Conservation (phyloP, 2,888 invertebrate species). For the Exephanes ischioxanthus region DNA sequence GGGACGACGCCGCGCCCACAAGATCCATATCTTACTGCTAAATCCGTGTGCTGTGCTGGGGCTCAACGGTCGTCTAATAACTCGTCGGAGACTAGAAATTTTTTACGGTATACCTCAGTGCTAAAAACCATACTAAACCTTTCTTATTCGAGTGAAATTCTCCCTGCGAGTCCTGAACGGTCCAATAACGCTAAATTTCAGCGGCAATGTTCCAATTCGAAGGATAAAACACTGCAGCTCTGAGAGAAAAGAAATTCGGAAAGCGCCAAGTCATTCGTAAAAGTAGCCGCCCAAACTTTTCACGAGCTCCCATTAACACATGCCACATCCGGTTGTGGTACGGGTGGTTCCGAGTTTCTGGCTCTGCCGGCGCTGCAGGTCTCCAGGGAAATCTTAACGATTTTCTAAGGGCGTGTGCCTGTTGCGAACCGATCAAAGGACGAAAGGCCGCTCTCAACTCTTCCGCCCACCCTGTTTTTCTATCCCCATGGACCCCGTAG, state of each 20-base stretch:
- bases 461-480: slow-evolving; percentile 69
- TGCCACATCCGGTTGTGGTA: slow-evolving; percentile 72
- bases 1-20: slow-evolving; percentile 57
- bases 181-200: background rate
- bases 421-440: slow-evolving; percentile 68
- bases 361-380: slow-evolving; percentile 34
- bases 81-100: slow-evolving; percentile 64
- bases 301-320: slow-evolving; percentile 66
- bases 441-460: slow-evolving; percentile 71
- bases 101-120: slow-evolving; percentile 33
- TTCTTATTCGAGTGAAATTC: background rate
- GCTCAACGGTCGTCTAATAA: slow-evolving; percentile 67
- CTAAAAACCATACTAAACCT: slow-evolving; percentile 15
- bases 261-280: slow-evolving; percentile 22
- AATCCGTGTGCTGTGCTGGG: slow-evolving; percentile 48
- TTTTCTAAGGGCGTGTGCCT: slow-evolving; percentile 57
- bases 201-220: background rate
- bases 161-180: background rate
- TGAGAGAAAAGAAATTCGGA: background rate
- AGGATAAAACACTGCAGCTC: background rate
- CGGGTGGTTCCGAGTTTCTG: slow-evolving; percentile 71
- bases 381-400: slow-evolving; percentile 62
- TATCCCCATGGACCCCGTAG: slow-evolving; percentile 61
- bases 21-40: slow-evolving; percentile 57
- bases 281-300: slow-evolving; percentile 32